Evolutionary conservation across 2,113 vertebrate genomes (phyloP).

Genomic region (Sardina pilchardus): DNA sequence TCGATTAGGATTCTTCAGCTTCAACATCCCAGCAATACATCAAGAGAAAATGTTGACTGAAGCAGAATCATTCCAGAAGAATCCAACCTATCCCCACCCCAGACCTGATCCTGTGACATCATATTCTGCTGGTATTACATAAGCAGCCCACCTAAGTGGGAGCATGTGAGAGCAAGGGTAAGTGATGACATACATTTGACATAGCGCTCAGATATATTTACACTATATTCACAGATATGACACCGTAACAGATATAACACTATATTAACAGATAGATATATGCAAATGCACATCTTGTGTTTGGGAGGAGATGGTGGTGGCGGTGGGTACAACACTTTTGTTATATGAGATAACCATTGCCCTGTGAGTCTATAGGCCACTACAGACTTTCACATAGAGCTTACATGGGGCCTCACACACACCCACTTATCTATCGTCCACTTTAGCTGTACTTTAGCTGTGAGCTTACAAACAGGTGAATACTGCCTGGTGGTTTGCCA

Average conservation of each 20-base stretch:
- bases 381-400: background rate
- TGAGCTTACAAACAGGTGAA: constrained; percentile 31
- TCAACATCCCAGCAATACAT: background rate
- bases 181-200: background rate
- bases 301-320: background rate
- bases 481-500: constrained; percentile 45
- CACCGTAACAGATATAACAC: background rate
- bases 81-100: background rate
- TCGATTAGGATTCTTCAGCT: background rate
- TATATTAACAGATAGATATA: background rate
- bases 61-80: background rate
- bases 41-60: background rate
- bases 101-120: background rate
- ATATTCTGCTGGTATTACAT: background rate
- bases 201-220: background rate
- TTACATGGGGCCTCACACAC: background rate
- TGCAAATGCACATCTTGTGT: background rate
- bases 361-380: background rate
- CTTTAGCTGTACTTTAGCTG: background rate
- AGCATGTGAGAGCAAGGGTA: background rate
- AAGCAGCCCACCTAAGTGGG: background rate
- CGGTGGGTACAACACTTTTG: background rate
- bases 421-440: background rate
- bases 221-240: background rate
- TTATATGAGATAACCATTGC: background rate